Conservation (phyloP, 2,888 invertebrate species). For the Catocala sponsa region DNA sequence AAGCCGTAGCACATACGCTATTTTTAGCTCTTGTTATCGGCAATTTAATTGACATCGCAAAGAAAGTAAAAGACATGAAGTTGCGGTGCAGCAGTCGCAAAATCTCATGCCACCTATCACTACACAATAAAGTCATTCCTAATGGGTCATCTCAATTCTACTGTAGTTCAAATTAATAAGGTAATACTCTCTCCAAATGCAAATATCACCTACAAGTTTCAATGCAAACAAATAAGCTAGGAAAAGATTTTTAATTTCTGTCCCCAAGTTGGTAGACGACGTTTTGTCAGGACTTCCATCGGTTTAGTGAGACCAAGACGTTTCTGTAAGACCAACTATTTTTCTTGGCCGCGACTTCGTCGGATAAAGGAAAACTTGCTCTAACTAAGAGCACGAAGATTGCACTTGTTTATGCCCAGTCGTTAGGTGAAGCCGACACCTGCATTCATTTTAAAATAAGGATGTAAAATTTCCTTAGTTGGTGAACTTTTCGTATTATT, state of each 20-base stretch:
- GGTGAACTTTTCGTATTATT: neutral
- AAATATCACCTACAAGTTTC: constrained; percentile 4
- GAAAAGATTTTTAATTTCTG: constrained; percentile 48
- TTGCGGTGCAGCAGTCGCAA: no score
- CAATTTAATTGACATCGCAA: no score
- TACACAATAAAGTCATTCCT: no score
- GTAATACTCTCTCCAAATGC: neutral
- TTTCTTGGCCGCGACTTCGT: constrained; percentile 54
- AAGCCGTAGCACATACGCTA: no score
- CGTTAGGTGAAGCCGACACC: constrained; percentile 37
- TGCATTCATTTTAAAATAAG: constrained; percentile 36
- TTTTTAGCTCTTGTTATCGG: no score
- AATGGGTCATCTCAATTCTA: no score
- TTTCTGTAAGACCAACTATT: constrained; percentile 53
- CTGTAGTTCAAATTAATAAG: no score
- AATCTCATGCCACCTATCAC: no score
- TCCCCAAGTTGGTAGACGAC: constrained; percentile 55
- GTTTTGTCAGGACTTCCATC: constrained; percentile 55
- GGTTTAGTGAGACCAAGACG: constrained; percentile 45
- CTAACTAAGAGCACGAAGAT: constrained; percentile 52
- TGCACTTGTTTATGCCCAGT: constrained; percentile 48
- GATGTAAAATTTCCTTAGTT: constrained; percentile 1
- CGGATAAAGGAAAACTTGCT: constrained; percentile 56
- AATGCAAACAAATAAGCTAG: constrained; percentile 22
- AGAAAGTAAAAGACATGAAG: no score